A percentile compares a stretch with the other conserved stretches of the same genome.
These are phyloP conservation scores for Andrena cerasifolii DNA, from an alignment of 1,140 invertebrate genomes.

Conservation along the genomic window DNA sequence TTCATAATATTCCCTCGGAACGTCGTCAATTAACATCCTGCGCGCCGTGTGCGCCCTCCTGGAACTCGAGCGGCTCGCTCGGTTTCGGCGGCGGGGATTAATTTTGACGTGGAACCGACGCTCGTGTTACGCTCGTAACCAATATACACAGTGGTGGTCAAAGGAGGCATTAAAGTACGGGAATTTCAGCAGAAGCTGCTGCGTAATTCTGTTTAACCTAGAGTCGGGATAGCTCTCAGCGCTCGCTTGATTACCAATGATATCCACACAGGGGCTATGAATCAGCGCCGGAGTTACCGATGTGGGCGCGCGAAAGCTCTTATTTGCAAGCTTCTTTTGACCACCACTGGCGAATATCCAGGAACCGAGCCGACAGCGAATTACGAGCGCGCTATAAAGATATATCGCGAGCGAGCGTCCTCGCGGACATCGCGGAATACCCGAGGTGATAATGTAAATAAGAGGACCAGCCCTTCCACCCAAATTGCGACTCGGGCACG, in stretches of 20 bases:
- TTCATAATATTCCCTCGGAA: constrained; percentile 53
- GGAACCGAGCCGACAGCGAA: background rate
- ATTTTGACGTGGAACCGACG: constrained; percentile 23
- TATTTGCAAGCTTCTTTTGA: background rate
- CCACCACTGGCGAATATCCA: background rate
- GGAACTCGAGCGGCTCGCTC: constrained; percentile 29
- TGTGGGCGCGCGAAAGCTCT: too few species aligned
- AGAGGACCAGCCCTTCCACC: background rate
- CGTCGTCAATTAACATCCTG: constrained; percentile 40
- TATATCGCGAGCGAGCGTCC: background rate
- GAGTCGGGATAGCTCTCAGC: too few species aligned
- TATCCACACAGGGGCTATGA: too few species aligned
- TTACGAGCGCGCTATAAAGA: constrained; percentile 18
- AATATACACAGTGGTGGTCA: background rate
- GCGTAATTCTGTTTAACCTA: too few species aligned
- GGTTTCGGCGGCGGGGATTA: constrained; percentile 47
- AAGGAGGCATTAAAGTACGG: too few species aligned
- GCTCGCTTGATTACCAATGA: too few species aligned
- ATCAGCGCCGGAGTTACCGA: too few species aligned
- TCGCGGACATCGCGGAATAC: background rate
- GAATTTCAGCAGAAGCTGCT: too few species aligned
- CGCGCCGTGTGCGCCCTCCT: background rate
- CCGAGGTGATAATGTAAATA: constrained; percentile 37
- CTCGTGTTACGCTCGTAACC: constrained; percentile 20
- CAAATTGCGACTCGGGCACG: constrained; percentile 19